A percentile compares a stretch with the other conserved stretches of the same genome.
phyloP scores from a whole-genome alignment of 92 coral and sea anemone species.

The Parazoanthus atlanticus region DNA sequence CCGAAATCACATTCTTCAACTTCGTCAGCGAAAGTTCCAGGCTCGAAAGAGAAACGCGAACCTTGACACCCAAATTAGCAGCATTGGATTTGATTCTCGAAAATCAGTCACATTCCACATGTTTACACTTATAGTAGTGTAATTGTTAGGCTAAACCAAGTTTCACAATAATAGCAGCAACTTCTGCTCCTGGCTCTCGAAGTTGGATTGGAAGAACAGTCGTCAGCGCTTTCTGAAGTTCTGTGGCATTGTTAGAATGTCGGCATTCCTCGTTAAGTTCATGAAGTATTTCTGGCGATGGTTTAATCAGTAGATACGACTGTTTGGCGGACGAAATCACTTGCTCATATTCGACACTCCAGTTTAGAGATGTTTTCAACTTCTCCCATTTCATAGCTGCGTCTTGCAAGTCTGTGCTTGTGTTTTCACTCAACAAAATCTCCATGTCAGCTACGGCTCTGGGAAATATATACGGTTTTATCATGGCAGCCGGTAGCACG shows the following conservation, averaged over 20 bases:
- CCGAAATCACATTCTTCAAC: not conserved
- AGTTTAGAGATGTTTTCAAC: conserved; percentile 45
- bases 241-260: conserved; percentile 32
- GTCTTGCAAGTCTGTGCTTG: conserved; percentile 42
- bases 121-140: not conserved
- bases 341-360: conserved; percentile 62
- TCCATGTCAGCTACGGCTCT: conserved; percentile 64
- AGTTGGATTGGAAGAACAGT: conserved; percentile 56
- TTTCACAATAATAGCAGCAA: conserved; percentile 53
- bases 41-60: not conserved
- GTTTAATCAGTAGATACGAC: conserved; percentile 62
- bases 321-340: conserved; percentile 67
- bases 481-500: conserved; percentile 55
- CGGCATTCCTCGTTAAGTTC: conserved; percentile 59
- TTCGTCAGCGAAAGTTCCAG: not conserved
- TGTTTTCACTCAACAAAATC: conserved; percentile 15
- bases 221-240: conserved; percentile 57
- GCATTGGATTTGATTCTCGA: conserved; percentile 4
- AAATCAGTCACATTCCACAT: not conserved
- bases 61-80: not conserved
- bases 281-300: conserved; percentile 67
- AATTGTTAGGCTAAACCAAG: conserved; percentile 41
- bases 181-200: conserved; percentile 60
- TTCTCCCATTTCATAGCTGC: conserved; percentile 59
- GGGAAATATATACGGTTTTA: conserved; percentile 67